These are phyloP conservation scores for Patella pellucida DNA, from an alignment of 2,888 invertebrate species.

Conservation along the genomic window DNA sequence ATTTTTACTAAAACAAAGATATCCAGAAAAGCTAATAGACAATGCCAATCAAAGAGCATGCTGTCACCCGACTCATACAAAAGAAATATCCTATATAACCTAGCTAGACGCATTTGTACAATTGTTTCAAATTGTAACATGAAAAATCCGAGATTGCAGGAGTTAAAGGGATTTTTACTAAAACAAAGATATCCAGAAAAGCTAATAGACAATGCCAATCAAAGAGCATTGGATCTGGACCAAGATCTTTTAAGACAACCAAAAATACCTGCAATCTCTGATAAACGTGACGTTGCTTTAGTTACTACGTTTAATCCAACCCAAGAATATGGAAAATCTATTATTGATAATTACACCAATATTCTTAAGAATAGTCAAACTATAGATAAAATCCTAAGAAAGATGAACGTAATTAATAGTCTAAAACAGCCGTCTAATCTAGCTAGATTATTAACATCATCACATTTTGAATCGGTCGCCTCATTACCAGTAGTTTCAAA, in stretches of 20 bases:
- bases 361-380: background rate
- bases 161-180: background rate
- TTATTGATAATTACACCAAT: background rate
- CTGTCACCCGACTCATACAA: too few relatives aligned
- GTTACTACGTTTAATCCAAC: background rate
- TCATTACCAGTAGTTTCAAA: background rate
- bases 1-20: too few relatives aligned
- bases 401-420: background rate
- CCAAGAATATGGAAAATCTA: background rate
- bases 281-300: background rate
- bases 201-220: background rate
- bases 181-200: background rate
- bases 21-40: too few relatives aligned
- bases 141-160: background rate
- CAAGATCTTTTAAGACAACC: background rate
- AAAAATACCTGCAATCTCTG: background rate
- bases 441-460: background rate
- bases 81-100: too few relatives aligned
- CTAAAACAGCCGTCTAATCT: background rate
- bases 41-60: too few relatives aligned
- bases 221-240: background rate
- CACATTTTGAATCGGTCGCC: background rate
- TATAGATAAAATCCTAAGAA: background rate
- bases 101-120: background rate
- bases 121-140: background rate